phyloP scores from a whole-genome alignment of 2,888 invertebrate genomes.

The Tenthredo livida region DNA sequence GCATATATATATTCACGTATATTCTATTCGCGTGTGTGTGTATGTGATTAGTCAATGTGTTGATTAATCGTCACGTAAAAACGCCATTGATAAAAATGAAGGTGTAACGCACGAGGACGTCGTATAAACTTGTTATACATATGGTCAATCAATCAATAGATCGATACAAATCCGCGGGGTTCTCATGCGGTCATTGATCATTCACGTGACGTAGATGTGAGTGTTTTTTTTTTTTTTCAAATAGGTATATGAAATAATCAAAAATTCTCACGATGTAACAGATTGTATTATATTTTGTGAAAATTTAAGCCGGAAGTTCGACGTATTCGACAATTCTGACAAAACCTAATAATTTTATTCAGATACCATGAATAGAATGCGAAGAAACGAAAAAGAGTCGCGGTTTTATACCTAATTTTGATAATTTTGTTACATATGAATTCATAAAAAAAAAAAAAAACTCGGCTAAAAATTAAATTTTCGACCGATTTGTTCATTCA shows the following conservation, averaged over 20 bases:
- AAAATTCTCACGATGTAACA: neutral
- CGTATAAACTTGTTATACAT: neutral
- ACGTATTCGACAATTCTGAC: no score
- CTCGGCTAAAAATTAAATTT: no score
- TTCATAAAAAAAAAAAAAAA: no score
- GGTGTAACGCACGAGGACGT: neutral
- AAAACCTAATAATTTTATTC: no score
- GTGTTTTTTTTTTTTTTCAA: neutral
- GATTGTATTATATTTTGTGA: neutral
- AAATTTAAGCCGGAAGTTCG: neutral
- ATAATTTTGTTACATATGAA: no score
- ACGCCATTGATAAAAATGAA: neutral
- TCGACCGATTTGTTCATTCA: no score
- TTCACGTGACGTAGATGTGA: neutral
- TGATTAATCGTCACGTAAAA: neutral
- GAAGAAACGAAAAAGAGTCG: no score
- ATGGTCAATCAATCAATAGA: neutral
- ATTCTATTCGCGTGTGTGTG: neutral
- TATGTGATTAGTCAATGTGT: neutral
- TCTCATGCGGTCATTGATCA: slow-evolving; percentile 2
- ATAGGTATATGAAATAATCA: neutral
- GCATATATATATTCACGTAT: neutral
- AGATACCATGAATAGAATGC: no score
- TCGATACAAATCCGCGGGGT: slow-evolving; percentile 12
- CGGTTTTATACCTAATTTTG: no score